Base-by-base conservation (phyloP, 2,888 invertebrate genomes). In the Kuschelorhynchus macadamiae region DNA sequence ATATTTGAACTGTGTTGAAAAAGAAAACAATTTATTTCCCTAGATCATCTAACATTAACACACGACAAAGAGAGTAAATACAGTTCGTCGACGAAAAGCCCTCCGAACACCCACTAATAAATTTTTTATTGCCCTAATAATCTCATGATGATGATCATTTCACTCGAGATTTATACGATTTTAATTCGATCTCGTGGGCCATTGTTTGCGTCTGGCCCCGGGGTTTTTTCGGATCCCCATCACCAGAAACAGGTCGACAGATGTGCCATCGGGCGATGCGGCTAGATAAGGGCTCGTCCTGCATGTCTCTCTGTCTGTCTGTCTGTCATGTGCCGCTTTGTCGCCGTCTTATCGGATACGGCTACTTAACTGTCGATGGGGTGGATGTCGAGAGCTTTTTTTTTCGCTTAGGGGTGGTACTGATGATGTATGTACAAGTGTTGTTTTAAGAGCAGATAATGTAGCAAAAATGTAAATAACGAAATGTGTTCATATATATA, bases 81-180 rank as follows among this genome's bases (percentile, higher is more conserved):
- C n/a, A n/a, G n/a, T n/a, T n/a, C n/a, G n/a, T n/a, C 42, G 14
- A n/a, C 25, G 21, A 30, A 44, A 60, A 67, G 59, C 57, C 65
- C 41, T 18, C 44, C 18, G 56, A 57, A 70, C 70, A 66, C 67
- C 70, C 67, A 70, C 67, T 70, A 70, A 70, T 70, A 67, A 70
- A 53, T 70, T 57, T 70, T 70, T 70, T 70, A 70, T 70, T 67
- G 70, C 67, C 70, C 65, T 62, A 66, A 70, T 70, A 70, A 70
- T 70, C 70, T 21, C n/a, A 11, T 36, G 49, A 57, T 53, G 59
- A 69, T 50, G 53, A 63, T 59, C 57, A 36, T 52, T 62, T 57
- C 59, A 41, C 49, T 64, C 70, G 70, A 65, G 69, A 69, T 69
- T 69, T 69, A 69, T 69, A 61, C 64, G 69, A 69, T 60, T 69